Conservation (phyloP, 2,888 invertebrate species). For the Griposia aprilina region DNA sequence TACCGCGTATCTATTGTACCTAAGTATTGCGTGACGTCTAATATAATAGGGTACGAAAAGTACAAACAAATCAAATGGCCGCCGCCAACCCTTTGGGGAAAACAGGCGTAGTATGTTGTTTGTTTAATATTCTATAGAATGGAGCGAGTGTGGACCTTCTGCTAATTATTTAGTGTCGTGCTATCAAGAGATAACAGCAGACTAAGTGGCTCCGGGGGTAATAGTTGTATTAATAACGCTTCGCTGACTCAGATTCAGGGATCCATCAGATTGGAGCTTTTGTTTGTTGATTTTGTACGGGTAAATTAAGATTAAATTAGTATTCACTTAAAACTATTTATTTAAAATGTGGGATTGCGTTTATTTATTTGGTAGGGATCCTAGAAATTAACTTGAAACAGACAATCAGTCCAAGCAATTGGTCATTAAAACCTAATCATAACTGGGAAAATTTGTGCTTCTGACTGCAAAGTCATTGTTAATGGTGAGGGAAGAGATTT, state of each 20-base stretch:
- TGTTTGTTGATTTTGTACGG: conserved; percentile 30
- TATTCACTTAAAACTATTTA: background rate
- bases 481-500: background rate
- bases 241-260: conserved; percentile 37
- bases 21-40: too few relatives aligned
- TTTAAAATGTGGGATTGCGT: background rate
- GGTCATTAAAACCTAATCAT: background rate
- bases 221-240: conserved; percentile 58
- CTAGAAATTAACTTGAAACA: background rate
- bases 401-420: background rate
- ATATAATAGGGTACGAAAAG: background rate
- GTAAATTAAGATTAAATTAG: conserved; percentile 10
- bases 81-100: background rate
- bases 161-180: background rate
- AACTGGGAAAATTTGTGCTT: background rate
- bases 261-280: conserved; percentile 41
- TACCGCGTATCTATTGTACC: background rate
- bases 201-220: conserved; percentile 61
- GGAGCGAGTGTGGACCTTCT: conserved; percentile 14
- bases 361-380: background rate
- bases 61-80: background rate
- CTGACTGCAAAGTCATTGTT: background rate
- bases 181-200: conserved; percentile 57
- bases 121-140: background rate
- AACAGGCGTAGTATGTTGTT: background rate